These are phyloP conservation scores for Sinocyclocheilus anshuiensis DNA, from an alignment of 2,113 vertebrate genomes.

Conservation along the genomic window DNA sequence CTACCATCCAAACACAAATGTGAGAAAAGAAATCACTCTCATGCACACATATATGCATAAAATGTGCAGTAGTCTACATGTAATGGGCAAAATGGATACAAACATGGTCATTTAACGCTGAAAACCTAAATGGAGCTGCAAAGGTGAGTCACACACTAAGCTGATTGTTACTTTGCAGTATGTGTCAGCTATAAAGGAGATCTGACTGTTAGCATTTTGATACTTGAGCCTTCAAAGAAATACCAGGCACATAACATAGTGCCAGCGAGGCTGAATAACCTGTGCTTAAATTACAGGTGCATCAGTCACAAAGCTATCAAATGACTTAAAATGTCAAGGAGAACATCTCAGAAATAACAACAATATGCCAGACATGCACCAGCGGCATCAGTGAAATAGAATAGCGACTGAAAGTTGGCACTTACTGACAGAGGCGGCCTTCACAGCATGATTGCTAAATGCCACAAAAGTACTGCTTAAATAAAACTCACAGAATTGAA, in stretches of 20 bases:
- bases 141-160: conserved; percentile 22
- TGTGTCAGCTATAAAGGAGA: conserved; percentile 30
- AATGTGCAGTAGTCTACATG: neutral
- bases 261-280: conserved; percentile 1
- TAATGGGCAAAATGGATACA: neutral
- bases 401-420: neutral
- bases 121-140: neutral
- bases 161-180: conserved; percentile 21
- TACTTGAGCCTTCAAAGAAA: conserved; percentile 17
- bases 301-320: conserved; percentile 27
- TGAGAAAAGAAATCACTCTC: neutral
- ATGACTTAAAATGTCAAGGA: conserved; percentile 17
- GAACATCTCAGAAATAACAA: conserved; percentile 17
- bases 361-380: conserved; percentile 29
- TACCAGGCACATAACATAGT: neutral
- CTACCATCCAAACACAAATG: neutral
- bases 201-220: conserved; percentile 30
- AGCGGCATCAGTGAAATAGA: neutral
- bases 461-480: conserved; percentile 15
- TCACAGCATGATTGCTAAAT: conserved; percentile 30
- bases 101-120: conserved; percentile 5
- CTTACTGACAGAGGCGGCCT: conserved; percentile 3
- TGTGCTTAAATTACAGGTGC: conserved; percentile 23
- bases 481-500: neutral
- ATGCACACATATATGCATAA: neutral